A percentile compares a stretch with the other conserved stretches of the same genome.
Evolutionary conservation across 2,797 vertebrate genomes (phyloP).

Genomic region (Fistularia tabacaria): DNA sequence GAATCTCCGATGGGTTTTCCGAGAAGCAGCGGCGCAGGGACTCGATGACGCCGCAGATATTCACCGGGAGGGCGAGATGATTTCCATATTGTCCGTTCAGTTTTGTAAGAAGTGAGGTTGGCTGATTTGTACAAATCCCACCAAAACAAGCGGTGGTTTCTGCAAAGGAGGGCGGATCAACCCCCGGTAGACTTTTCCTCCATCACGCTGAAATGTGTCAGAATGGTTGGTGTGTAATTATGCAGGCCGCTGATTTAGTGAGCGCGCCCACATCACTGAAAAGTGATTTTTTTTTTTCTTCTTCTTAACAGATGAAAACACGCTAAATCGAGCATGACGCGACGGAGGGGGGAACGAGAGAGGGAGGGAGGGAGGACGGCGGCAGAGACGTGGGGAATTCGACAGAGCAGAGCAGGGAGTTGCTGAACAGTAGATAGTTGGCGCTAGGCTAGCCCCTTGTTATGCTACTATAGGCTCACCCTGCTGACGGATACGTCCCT

Average conservation of each 20-base stretch:
- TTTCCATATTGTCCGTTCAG: conserved; percentile 3
- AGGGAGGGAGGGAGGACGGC: no score
- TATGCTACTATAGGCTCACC: no score
- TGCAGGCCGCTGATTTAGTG: conserved; percentile 41
- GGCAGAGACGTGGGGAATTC: no score
- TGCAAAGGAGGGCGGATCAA: conserved; percentile 41
- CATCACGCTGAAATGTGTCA: conserved; percentile 53
- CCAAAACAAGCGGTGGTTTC: conserved; percentile 51
- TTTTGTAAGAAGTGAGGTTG: conserved; percentile 22
- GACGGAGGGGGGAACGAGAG: no score
- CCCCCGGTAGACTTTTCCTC: conserved; percentile 12
- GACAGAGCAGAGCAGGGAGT: no score
- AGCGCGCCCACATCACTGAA: conserved; percentile 14
- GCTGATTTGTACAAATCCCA: conserved; percentile 39
- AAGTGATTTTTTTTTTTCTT: not conserved
- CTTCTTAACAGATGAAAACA: not conserved
- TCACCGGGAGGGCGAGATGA: no score
- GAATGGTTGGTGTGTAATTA: conserved; percentile 52
- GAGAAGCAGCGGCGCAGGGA: no score
- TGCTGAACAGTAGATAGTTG: no score
- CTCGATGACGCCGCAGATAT: no score
- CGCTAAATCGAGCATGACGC: no score
- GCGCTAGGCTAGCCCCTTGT: no score
- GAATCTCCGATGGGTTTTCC: conserved; percentile 12
- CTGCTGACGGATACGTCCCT: no score